Evolutionary conservation across 1,140 invertebrate genomes (phyloP), one percentile per base, ranked within the genome.

Genomic region (Cyphomyrmex costatus): DNA sequence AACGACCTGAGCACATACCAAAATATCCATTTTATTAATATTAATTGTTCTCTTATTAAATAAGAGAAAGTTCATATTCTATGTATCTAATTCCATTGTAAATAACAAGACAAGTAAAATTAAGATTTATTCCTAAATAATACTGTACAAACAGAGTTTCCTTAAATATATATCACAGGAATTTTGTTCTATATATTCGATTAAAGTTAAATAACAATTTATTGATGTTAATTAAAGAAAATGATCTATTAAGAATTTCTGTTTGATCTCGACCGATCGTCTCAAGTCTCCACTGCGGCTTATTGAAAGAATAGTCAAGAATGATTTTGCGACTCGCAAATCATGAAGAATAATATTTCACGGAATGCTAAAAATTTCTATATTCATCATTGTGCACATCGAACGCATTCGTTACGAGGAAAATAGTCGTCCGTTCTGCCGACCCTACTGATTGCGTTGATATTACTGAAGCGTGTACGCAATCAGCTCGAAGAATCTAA

Each of bases 381-480:
- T 21, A 60, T 33, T 73, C 33, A 21, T 58, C 33, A 46, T 16
- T 61, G 79, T 27, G n/a, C 79, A 51, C 42, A 27, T 16, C 53
- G 63, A 60, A 76, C 61, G 19, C 24, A 70, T 74, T 79, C 30
- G 5, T 73, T 70, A 73, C 27, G 33, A 19, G 46, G 36, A 88
- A 77, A 77, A 60, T n/a, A 61, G 53, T 65, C 53, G 65, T 88
- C 49, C 63, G 61, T 76, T 65, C 79, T 56, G 46, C 14, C 65
- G 49, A 56, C 33, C 56, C 63, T 71, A 53, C 65, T 74, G 86
- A 88, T 88, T 71, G 79, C 79, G 19, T 74, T 80, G 87, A 88
- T 88, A 88, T 68, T 79, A 61, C 60, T 49, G 65, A 88, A 88
- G 82, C 87, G 87, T 89, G 88, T 46, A 68, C 51, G 51, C 88